Evolutionary conservation across 2,113 vertebrate genomes (phyloP).

Genomic region (Apodemus speciosus): DNA sequence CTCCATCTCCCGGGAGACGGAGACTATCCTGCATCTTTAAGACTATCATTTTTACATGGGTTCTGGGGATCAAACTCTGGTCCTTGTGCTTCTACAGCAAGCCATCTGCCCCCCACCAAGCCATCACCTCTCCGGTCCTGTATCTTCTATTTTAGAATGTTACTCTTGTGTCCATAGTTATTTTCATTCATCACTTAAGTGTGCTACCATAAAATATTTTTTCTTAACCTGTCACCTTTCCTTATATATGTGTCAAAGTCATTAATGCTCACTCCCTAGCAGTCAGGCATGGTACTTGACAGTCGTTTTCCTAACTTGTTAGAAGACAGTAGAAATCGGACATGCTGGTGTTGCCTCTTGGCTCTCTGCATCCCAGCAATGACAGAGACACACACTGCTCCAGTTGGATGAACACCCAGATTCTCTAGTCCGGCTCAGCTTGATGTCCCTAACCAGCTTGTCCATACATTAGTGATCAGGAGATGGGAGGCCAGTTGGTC

Average conservation of each 20-base stretch:
- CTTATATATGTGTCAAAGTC: background rate
- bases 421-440: background rate
- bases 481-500: background rate
- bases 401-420: background rate
- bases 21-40: background rate
- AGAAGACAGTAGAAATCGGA: background rate
- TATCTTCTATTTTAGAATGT: background rate
- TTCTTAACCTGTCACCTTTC: background rate
- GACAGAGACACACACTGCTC: background rate
- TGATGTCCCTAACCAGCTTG: background rate
- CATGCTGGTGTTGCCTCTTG: background rate
- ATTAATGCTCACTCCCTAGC: background rate
- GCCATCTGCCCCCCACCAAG: background rate
- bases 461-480: background rate
- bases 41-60: background rate
- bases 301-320: background rate
- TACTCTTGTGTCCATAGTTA: background rate
- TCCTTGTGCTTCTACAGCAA: background rate
- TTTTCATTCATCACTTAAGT: background rate
- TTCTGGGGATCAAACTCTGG: background rate
- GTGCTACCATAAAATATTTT: background rate
- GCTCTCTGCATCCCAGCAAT: background rate
- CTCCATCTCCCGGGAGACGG: background rate
- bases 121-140: background rate
- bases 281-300: rapidly evolving